phyloP scores from a whole-genome alignment of 2,113 vertebrate genomes.

The Panthera uncia region DNA sequence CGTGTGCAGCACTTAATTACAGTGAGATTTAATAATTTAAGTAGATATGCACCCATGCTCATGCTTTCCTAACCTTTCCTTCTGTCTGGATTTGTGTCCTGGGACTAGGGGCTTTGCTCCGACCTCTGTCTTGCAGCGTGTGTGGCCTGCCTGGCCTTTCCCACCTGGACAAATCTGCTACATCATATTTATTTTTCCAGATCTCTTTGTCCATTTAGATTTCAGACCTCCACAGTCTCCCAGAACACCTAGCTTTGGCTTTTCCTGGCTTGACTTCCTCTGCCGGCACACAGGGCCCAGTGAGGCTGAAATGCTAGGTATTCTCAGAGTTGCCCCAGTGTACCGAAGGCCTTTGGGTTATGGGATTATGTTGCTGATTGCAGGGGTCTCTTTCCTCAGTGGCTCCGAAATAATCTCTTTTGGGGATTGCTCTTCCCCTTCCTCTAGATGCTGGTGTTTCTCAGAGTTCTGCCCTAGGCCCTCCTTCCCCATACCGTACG shows the following conservation, averaged over 20 bases:
- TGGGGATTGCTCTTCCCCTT: background rate
- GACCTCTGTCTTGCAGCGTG: background rate
- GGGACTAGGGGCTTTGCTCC: background rate
- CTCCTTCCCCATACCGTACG: background rate
- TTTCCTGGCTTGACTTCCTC: background rate
- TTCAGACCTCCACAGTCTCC: background rate
- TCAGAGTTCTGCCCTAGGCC: too few relatives aligned
- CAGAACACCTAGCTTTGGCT: background rate
- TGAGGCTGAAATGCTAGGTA: background rate
- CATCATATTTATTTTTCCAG: constrained; percentile 37
- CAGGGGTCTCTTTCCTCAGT: background rate
- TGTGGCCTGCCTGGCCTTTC: background rate
- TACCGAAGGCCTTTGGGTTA: background rate
- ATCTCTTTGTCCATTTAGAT: constrained; percentile 36
- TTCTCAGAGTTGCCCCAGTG: background rate
- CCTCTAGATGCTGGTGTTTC: background rate
- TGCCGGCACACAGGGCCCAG: background rate
- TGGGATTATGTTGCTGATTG: background rate
- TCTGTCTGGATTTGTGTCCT: background rate
- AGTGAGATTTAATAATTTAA: background rate
- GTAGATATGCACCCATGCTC: background rate
- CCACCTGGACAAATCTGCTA: background rate
- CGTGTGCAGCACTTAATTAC: background rate
- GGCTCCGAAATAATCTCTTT: background rate
- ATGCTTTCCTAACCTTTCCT: background rate